Evolutionary conservation across 2,797 vertebrate species (phyloP).

Genomic region (Pempheris klunzingeri): DNA sequence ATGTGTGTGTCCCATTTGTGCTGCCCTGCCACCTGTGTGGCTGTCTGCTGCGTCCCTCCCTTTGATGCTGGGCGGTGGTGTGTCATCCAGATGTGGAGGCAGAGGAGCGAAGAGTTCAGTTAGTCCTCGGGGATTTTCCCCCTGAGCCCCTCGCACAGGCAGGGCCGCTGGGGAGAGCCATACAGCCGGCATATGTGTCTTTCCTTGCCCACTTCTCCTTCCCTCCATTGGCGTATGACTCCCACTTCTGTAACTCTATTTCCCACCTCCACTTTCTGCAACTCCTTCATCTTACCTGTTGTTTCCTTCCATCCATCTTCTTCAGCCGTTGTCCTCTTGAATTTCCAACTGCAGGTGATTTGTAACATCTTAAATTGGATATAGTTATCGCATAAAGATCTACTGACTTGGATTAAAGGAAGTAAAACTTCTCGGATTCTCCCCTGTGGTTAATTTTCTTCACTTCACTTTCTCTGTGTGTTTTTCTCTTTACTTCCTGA

Average conservation of each 20-base stretch:
- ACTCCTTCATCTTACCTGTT: background rate
- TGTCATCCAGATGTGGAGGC: constrained; percentile 76
- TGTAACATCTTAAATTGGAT: constrained; percentile 22
- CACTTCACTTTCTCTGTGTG: background rate
- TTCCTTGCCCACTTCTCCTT: constrained; percentile 4
- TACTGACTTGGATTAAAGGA: background rate
- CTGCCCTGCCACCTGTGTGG: constrained; percentile 52
- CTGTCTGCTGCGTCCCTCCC: constrained; percentile 25
- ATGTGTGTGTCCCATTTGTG: constrained; percentile 21
- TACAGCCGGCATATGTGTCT: constrained; percentile 31
- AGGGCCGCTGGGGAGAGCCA: constrained; percentile 30
- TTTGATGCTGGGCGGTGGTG: constrained; percentile 66
- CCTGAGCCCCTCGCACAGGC: constrained; percentile 48
- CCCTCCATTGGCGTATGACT: background rate
- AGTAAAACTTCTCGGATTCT: constrained; percentile 11
- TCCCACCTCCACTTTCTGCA: constrained; percentile 4
- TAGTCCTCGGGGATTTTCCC: constrained; percentile 64
- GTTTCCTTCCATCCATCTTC: background rate
- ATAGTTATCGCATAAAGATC: constrained; percentile 23
- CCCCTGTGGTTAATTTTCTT: constrained; percentile 14
- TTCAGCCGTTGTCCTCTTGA: background rate
- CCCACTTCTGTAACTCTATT: constrained; percentile 8
- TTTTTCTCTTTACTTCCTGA: background rate
- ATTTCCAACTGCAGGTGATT: constrained; percentile 26
- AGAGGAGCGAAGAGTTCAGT: constrained; percentile 69